Percentiles rank a stretch among this genome's conserved stretches.
Evolutionary conservation across 2,113 vertebrate genomes (phyloP).

Genomic region (Nycticryphes semicollaris): DNA sequence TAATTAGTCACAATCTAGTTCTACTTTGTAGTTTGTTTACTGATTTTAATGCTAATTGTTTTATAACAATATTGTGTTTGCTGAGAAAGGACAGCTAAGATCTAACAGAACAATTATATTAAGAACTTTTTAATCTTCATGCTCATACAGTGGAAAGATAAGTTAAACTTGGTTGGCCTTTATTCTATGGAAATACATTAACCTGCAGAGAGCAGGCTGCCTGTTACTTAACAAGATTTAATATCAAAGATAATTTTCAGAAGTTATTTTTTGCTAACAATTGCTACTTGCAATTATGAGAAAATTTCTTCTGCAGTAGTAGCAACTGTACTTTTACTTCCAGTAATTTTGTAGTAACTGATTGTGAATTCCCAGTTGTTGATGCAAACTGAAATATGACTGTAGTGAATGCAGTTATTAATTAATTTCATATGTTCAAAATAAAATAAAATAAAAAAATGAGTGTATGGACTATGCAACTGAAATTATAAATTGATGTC

Average conservation of each 20-base stretch:
- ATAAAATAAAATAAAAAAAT: neutral
- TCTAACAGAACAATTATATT: neutral
- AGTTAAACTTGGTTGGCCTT: neutral
- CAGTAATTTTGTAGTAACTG: neutral
- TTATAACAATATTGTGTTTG: neutral
- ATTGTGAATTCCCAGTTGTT: neutral
- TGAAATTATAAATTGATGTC: neutral
- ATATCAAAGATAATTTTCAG: neutral
- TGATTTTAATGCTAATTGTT: neutral
- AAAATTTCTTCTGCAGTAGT: neutral
- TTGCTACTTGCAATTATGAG: neutral
- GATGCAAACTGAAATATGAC: neutral
- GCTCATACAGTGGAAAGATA: neutral
- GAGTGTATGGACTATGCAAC: neutral
- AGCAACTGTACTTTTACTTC: neutral
- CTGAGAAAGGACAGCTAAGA: neutral
- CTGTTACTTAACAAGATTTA: neutral
- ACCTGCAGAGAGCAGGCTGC: neutral
- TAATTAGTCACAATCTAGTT: neutral
- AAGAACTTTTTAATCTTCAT: neutral
- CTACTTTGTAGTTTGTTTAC: neutral
- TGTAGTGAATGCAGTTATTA: neutral
- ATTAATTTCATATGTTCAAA: neutral
- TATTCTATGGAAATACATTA: neutral
- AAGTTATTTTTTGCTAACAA: neutral